Base-by-base conservation (phyloP, 2,797 vertebrate genomes). In the Martes flavigula region DNA sequence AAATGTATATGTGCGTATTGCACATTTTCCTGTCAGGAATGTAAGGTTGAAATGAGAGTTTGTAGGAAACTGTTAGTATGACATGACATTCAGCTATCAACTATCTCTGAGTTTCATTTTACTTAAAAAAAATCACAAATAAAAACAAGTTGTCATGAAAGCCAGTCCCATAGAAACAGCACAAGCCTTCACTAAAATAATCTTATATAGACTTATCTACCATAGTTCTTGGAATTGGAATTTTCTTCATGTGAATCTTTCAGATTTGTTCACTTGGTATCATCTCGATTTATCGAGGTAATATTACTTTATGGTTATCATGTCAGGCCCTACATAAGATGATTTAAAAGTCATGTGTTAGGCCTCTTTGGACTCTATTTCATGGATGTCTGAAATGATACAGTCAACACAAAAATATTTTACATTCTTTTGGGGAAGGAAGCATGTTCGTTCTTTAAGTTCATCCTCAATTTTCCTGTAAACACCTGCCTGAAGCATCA, bases 131-230 rank as follows among this genome's bases (percentile, higher is more conserved):
- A 21, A 46, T 48, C 87, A 90, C 21, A 86, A 73, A 66, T 64
- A 85, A 84, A 90, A 92, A 81, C 23, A 85, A 97, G n/a, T 3
- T 73, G 48, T 72, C 85, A 27, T 91, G 81, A 84, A 96, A 97
- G 21, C 51, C 60, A 86, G 35, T 35, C 23, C 48, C 3, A 30
- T 2, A 68, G 81, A 97, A 77, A 87, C 6, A 89, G 38, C 3
- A 51, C 32, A 62, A 32, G 30, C 8, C 43, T 79, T 51, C 82
- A 70, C 7, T 64, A 68, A 83, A 66, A 15, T 40, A 72, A 54
- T 87, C 75, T 81, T 56, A 85, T 10, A 25, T 17, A 85, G 78
- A 89, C 2, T 11, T 91, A 35, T 51, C 54, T 89, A 32, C 54
- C 64, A 27, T 13, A 72, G 30, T 46, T 75, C 27, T 87, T 86